phyloP scores from a whole-genome alignment of 2,113 vertebrate genomes.

The Erpornis zantholeuca region DNA sequence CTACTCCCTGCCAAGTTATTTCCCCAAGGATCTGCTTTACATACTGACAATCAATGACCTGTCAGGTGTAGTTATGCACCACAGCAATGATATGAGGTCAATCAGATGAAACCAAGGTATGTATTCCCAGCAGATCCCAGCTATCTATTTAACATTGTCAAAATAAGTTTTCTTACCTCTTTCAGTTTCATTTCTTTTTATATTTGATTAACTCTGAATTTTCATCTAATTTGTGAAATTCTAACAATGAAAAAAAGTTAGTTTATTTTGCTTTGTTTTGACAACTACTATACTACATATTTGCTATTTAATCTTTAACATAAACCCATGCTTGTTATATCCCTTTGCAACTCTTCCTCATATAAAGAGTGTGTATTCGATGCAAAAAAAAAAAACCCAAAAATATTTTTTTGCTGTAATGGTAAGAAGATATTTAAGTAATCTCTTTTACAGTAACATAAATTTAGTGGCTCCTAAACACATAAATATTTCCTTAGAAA shows the following conservation, averaged over 20 bases:
- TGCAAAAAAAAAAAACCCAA: no score
- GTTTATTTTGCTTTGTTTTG: background rate
- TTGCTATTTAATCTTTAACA: background rate
- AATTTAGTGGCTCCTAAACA: background rate
- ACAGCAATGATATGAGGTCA: conserved; percentile 26
- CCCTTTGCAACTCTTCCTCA: background rate
- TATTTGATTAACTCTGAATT: background rate
- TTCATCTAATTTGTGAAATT: background rate
- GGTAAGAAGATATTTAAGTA: background rate
- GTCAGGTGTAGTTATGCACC: conserved; percentile 41
- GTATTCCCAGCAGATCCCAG: conserved; percentile 23
- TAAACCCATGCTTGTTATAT: background rate
- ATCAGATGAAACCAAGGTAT: conserved; percentile 31
- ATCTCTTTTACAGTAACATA: background rate
- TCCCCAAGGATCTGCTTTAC: conserved; percentile 15
- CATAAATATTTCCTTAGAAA: background rate
- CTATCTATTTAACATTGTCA: conserved; percentile 30
- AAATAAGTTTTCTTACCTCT: background rate
- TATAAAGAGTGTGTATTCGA: background rate
- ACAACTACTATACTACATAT: background rate
- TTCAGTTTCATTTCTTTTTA: background rate
- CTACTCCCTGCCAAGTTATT: conserved; percentile 7
- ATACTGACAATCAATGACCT: conserved; percentile 28
- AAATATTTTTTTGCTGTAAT: background rate
- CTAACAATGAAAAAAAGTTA: background rate